Base-by-base conservation (phyloP, 2,113 vertebrate species). In the Chaetodon auriga region DNA sequence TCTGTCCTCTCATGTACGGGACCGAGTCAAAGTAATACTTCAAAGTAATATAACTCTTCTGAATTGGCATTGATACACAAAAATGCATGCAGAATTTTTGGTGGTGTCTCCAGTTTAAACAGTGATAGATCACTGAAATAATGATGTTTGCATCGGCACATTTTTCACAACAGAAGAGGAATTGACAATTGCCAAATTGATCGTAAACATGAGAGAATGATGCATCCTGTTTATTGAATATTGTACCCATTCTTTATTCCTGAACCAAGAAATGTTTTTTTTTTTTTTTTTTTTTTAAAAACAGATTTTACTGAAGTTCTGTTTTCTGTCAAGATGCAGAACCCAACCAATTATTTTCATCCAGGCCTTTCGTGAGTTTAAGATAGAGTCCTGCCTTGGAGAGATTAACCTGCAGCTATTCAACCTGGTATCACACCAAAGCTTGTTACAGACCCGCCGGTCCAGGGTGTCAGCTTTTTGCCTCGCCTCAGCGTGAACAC, bases 351-450 rank as follows among this genome's bases (percentile, higher is more conserved):
- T 54, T 6, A 46, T 49, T 68, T 36, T n/a, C 1, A 13, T 11
- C 14, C 18, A n/a, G n/a, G n/a, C 48, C 61, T 61, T 73, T 11
- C 62, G 45, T 62, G 69, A 75, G 16, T 5, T 54, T 6, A 16
- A 66, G 46, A 38, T 8, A 46, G 38, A 71, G 19, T 13, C 5
- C 2, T 12, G 48, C 36, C n/a, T 21, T 4, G 3, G 54, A 38
- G 53, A 54, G 68, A 68, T 68, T 68, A 66, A 25, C 48, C 61
- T 80, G 61, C 30, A 30, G 3, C 30, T 30, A 30, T 30, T 30
- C 30, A 30, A 30, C 30, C 30, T 30, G 30, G 30, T 30, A 30
- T 30, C 30, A 30, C 30, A 30, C 30, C 30, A 30, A 30, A 30
- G 30, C 30, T 30, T 30, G 30, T 30, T 30, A 30, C 30, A 30